Evolutionary conservation across 1,140 invertebrate species (phyloP).

Genomic region (Hormaphis cornu): DNA sequence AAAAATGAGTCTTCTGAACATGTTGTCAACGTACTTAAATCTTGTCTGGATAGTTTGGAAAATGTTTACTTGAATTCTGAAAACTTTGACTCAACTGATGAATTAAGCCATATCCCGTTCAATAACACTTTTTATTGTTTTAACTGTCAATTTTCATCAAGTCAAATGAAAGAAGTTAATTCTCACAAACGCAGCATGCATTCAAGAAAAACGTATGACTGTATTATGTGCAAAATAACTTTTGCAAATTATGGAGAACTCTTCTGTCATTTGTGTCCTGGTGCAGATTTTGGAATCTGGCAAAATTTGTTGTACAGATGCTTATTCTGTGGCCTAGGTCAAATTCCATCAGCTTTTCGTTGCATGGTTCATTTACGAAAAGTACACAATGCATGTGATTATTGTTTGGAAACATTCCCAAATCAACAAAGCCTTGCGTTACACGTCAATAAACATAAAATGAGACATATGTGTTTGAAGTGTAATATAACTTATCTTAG

Average conservation of each 20-base stretch:
- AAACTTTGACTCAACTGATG: conserved; percentile 52
- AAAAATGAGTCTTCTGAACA: conserved; percentile 61
- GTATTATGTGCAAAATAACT: conserved; percentile 74
- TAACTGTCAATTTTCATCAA: conserved; percentile 64
- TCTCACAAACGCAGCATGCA: conserved; percentile 75
- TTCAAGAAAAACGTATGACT: conserved; percentile 65
- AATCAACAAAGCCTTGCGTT: conserved; percentile 67
- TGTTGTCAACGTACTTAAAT: conserved; percentile 55
- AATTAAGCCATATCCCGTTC: conserved; percentile 45
- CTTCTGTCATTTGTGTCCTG: conserved; percentile 72
- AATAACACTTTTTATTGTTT: conserved; percentile 68
- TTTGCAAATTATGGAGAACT: conserved; percentile 78
- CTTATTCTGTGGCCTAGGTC: conserved; percentile 60
- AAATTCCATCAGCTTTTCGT: conserved; percentile 69
- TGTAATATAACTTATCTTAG: conserved; percentile 76
- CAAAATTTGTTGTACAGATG: conserved; percentile 57
- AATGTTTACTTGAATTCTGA: conserved; percentile 60
- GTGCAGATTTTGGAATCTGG: conserved; percentile 41
- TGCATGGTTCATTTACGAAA: conserved; percentile 77
- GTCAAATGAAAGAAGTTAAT: conserved; percentile 69
- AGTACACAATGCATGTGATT: conserved; percentile 70
- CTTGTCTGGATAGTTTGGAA: conserved; percentile 52
- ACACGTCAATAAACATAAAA: conserved; percentile 80
- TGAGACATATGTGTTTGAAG: conserved; percentile 72
- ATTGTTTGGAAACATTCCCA: conserved; percentile 67